Percentiles rank a stretch among this genome's conserved stretches.
Evolutionary conservation across 2,888 invertebrate genomes (phyloP).

Genomic region (Metallyticus violacea): DNA sequence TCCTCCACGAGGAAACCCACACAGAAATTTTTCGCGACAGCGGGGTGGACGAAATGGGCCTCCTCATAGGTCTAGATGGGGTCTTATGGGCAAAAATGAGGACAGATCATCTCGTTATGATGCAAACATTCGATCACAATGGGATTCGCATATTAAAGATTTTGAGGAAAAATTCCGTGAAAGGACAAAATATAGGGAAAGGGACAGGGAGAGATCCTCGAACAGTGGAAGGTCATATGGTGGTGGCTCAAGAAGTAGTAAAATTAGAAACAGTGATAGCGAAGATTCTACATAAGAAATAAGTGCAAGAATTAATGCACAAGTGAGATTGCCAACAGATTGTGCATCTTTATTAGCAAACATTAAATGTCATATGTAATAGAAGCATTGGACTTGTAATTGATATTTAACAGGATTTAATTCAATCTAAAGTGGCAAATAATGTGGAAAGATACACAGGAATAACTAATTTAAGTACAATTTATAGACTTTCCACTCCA

Average conservation of each 20-base stretch:
- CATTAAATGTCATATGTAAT: too few relatives aligned
- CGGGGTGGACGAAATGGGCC: not conserved
- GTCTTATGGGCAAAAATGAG: not conserved
- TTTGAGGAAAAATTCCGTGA: slow-evolving; percentile 23
- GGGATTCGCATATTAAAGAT: slow-evolving; percentile 22
- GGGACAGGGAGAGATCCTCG: slow-evolving; percentile 8
- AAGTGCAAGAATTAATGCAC: not conserved
- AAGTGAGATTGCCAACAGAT: not conserved
- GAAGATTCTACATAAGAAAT: slow-evolving; percentile 1
- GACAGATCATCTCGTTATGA: slow-evolving; percentile 9
- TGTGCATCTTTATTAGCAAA: not conserved
- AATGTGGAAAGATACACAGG: not conserved
- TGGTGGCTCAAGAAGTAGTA: slow-evolving; percentile 6
- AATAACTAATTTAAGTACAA: not conserved
- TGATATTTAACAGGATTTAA: too few relatives aligned
- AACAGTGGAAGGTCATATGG: slow-evolving; percentile 10
- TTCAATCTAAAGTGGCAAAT: not conserved
- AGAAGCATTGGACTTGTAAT: too few relatives aligned
- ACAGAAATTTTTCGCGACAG: slow-evolving; percentile 7
- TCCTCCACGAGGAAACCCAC: not conserved
- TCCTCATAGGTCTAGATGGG: not conserved
- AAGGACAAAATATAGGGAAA: slow-evolving; percentile 13
- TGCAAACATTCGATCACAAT: slow-evolving; percentile 14
- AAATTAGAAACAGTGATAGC: slow-evolving; percentile 16
- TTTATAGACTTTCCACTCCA: not conserved